A percentile compares a stretch with the other conserved stretches of the same genome.
Conservation (phyloP, 2,113 vertebrate genomes). For the Cavia porcellus region DNA sequence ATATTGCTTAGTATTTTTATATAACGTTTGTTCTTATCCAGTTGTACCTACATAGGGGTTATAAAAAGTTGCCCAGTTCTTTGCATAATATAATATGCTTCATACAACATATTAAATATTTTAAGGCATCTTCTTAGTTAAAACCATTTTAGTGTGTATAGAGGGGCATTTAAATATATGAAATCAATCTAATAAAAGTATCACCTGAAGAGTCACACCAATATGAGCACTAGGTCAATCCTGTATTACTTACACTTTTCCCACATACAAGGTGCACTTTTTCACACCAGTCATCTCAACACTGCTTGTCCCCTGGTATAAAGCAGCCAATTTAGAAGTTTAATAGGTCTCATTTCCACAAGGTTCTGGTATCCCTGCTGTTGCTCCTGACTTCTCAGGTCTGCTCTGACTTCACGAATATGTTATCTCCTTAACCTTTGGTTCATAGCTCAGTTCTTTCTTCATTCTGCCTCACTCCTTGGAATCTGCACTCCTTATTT, state of each 20-base stretch:
- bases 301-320: not conserved
- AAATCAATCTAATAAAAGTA: conserved; percentile 21
- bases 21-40: not conserved
- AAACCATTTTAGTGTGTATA: not conserved
- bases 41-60: not conserved
- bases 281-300: not conserved
- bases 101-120: conserved; percentile 5
- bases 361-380: not conserved
- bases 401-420: not conserved
- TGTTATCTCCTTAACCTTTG: not conserved
- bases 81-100: not conserved
- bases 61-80: conserved; percentile 6
- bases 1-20: not conserved
- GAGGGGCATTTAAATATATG: conserved; percentile 23
- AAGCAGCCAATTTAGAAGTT: rapidly evolving
- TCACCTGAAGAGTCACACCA: not conserved
- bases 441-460: not conserved
- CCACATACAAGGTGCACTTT: not conserved
- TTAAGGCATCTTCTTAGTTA: not conserved
- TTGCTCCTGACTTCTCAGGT: not conserved
- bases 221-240: not conserved
- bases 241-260: not conserved
- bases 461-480: not conserved
- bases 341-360: not conserved
- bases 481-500: not conserved